Evolutionary conservation across 2,888 invertebrate genomes (phyloP), one percentile per base, ranked within the genome.

Genomic region (Drosophila kanekoi): DNA sequence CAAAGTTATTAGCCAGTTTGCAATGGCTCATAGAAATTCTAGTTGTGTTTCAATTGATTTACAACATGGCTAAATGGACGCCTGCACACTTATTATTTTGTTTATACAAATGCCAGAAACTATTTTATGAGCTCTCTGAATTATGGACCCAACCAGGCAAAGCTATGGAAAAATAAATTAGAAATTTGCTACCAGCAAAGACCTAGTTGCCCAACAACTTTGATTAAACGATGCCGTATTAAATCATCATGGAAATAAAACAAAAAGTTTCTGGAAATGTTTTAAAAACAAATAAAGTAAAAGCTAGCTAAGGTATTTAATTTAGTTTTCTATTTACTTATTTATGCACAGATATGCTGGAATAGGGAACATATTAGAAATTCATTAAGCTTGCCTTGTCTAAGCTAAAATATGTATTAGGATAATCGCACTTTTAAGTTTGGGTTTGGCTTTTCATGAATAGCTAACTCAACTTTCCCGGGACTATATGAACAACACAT

Each of bases 1-100:
- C 56, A 77, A 79, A 87, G 81, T 84, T 86, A 83, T 83, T 84
- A 69, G 77, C 72, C 60, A 53, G 65, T 66, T 74, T 33, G 77
- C 68, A 77, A 60, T 61, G 69, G 66, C 64, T 65, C 78, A 78
- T 81, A 73, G 69, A 65, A 72, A 54, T 77, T 66, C 64, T 64
- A 69, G 69, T 67, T 79, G 58, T 53, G 60, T 62, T 64, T 52
- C 60, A 74, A 70, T 87, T 81, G 83, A 87, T 84, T 84, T 84
- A 84, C 63, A 60, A 66, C 64, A 33, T 49, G 54, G 41, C 72
- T 43, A 54, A 57, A 61, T 72, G 57, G 67, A 60, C 62, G 76
- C 61, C 66, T 40, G 37, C 32, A 20, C 37, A 59, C 48, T 56
- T 68, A 41, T 57, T 53, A 45, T 45, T 61, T 72, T 76, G 57